Base-by-base conservation (phyloP, 2,113 vertebrate species). In the Elgaria multicarinata region DNA sequence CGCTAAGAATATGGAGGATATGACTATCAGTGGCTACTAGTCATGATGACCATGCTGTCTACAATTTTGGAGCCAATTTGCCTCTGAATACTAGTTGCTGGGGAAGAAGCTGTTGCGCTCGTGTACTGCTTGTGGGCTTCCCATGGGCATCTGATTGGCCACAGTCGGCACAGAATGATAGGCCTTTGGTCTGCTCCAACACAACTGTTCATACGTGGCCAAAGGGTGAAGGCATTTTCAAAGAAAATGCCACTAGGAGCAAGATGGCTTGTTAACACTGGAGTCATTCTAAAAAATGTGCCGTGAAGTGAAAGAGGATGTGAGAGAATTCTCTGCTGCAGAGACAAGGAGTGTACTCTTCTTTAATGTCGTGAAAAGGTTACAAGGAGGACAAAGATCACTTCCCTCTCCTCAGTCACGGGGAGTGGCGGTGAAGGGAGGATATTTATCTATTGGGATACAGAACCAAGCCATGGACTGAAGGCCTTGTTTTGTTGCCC, bases 271-370 rank as follows among this genome's bases (percentile, higher is more conserved):
- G 83, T 96, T 74, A 69, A 94, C 46, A 75, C 88, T 86, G 90
- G 91, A 95, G 93, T 96, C 94, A 95, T 96, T 95, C 93, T 95
- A 95, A 96, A 93, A 96, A 95, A 94, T 92, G 90, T 93, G 90
- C 93, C 93, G 55, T 93, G 95, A 96, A 95, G 93, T 95, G 95
- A 96, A 96, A 96, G 96, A 95, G 96, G 96, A 96, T 96, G 95
- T 96, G 95, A 96, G 93, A 96, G 91, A 94, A 94, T 82, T 93
- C 72, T 95, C 85, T 92, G 87, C 86, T 91, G 66, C 22, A 93
- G 90, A 92, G 89, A 86, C 90, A 91, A 94, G 92, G 91, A 93
- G 87, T 89, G 74, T 0, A 0, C 95, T 95, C 95, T 91, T 96
- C 85, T 90, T 95, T n/a, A 89, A 92, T 94, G 91, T 86, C 94